Percentiles rank a stretch among this genome's conserved stretches.
Conservation (phyloP, 2,797 vertebrate genomes). For the Botia kubotai region DNA sequence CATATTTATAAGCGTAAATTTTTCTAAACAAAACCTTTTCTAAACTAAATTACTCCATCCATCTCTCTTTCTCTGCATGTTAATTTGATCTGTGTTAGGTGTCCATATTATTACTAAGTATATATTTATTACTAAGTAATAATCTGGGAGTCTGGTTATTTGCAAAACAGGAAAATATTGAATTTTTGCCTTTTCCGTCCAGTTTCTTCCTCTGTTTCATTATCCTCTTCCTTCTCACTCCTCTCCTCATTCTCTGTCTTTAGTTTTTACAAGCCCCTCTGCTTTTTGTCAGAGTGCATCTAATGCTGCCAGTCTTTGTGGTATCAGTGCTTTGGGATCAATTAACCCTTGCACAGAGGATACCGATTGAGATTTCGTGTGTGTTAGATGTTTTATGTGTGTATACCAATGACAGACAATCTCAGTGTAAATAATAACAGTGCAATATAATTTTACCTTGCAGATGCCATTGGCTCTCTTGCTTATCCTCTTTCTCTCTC, state of each 20-base stretch:
- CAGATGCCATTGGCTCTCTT: background rate
- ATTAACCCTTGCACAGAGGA: constrained; percentile 56
- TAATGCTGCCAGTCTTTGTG: constrained; percentile 50
- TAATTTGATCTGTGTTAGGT: background rate
- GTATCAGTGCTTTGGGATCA: constrained; percentile 60
- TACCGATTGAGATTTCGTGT: constrained; percentile 35
- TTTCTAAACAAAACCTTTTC: constrained; percentile 9
- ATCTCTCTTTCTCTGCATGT: constrained; percentile 15
- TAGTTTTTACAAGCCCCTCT: constrained; percentile 7
- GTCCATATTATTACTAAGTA: background rate
- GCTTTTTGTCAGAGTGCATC: constrained; percentile 39
- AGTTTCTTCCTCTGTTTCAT: background rate
- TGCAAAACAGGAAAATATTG: background rate
- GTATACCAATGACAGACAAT: constrained; percentile 5
- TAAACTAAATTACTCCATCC: constrained; percentile 5
- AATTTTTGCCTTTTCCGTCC: background rate
- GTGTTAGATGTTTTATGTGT: background rate
- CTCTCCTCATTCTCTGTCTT: constrained; percentile 1
- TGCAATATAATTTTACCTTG: constrained; percentile 17
- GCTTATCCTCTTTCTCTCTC: background rate
- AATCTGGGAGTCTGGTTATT: background rate
- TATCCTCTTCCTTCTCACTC: background rate
- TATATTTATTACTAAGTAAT: too few species aligned
- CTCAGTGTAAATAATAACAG: background rate
- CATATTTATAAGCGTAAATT: constrained; percentile 36